Base-by-base conservation (phyloP, 2,113 vertebrate genomes). In the Ranitomeya variabilis region DNA sequence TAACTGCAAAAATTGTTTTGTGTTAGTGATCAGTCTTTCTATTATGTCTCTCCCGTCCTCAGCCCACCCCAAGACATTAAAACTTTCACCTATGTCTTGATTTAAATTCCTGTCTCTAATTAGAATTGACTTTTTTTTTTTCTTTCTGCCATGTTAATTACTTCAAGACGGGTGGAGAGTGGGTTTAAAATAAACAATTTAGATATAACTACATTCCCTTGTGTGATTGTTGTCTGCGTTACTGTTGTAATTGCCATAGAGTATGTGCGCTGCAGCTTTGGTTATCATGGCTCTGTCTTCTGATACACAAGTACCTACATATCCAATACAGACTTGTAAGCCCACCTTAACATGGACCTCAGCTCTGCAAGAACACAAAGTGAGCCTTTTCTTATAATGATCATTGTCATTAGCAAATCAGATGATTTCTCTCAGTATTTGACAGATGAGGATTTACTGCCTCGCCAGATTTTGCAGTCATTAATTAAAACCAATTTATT, bases 161-260 rank as follows among this genome's bases (percentile, higher is more conserved):
- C 90, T 81, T 90, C 83, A 84, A 64, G 71, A 88, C 69, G 67
- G 55, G 57, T 19, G 57, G 69, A 74, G 74, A 60, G 80, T 37
- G 45, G 87, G 80, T 88, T 88, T 55, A 77, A 88, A 88, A 88
- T 84, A 84, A 88, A 88, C 57, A 31, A 52, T 84, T 88, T 88
- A 88, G 87, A 84, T 83, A 77, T 83, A 88, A 83, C 51, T 55
- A 19, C 80, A 76, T n/a, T 15, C 62, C 3, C 3, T 15, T 7
- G 80, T 83, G 15, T 78, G 21, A 12, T 45, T 51, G 51, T 64
- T 60, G 31, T 67, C 45, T 84, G 51, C 51, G 16, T 84, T 57
- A 18, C 82, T 69, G n/a, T 14, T 82, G 3, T 10, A 51, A 14
- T 82, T 45, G 59, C 15, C 64, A 19, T 81, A 13, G 60, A 59